These are phyloP conservation scores for Pipistrellus pygmaeus DNA, from an alignment of 2,797 vertebrate genomes.

Conservation along the genomic window DNA sequence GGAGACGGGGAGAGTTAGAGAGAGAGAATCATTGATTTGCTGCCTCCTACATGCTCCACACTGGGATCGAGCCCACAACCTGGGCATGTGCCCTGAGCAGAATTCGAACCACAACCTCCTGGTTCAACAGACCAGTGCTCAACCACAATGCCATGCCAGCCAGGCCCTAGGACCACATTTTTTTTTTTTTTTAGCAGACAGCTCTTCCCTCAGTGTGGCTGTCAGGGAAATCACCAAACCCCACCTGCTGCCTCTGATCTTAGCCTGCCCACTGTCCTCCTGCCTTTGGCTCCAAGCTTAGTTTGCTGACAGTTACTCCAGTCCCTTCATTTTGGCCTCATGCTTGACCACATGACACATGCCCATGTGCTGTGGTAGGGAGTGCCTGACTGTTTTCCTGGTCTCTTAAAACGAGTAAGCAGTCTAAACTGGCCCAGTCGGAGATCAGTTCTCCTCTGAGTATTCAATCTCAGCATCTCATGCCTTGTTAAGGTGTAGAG, in stretches of 20 bases:
- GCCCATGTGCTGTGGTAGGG: too few species aligned
- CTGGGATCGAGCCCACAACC: not conserved
- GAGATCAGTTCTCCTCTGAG: too few species aligned
- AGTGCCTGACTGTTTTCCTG: too few species aligned
- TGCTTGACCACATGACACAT: not conserved
- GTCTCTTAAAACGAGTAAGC: too few species aligned
- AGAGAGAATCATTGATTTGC: not conserved
- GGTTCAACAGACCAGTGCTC: not conserved
- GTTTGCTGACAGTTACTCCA: not conserved
- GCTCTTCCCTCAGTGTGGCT: not conserved
- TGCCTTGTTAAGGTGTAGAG: too few species aligned
- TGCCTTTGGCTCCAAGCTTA: not conserved
- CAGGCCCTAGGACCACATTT: too few species aligned
- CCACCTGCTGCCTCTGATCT: not conserved
- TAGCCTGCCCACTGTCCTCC: not conserved
- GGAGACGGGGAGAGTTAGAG: too few species aligned
- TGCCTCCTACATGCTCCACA: not conserved
- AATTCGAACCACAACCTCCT: not conserved
- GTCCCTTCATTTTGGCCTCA: not conserved
- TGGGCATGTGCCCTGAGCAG: not conserved
- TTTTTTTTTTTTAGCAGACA: not conserved
- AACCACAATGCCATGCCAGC: not conserved
- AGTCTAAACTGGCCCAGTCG: too few species aligned
- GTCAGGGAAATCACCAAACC: not conserved
- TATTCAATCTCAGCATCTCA: too few species aligned